A percentile compares a stretch with the other conserved stretches of the same genome.
Evolutionary conservation across 2,797 vertebrate genomes (phyloP).

Genomic region (Sebastes cheni): DNA sequence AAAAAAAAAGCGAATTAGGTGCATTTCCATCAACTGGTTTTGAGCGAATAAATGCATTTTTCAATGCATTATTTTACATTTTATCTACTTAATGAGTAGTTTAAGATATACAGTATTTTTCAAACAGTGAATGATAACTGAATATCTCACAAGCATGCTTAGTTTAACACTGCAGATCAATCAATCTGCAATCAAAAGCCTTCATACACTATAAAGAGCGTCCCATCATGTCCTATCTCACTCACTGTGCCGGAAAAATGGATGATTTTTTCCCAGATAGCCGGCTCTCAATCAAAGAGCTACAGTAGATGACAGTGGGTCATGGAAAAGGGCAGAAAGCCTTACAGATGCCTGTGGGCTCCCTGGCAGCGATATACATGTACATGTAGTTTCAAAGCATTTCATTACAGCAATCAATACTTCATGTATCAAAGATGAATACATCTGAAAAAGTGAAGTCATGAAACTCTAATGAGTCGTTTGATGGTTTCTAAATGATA

Average conservation of each 20-base stretch:
- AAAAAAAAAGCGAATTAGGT: too few relatives aligned
- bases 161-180: slow-evolving; percentile 10
- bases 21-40: too few relatives aligned
- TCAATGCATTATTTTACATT: background rate
- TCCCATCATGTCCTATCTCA: background rate
- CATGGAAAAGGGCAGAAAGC: background rate
- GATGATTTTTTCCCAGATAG: background rate
- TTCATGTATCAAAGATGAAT: slow-evolving; percentile 4
- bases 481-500: slow-evolving; percentile 48
- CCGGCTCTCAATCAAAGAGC: slow-evolving; percentile 5
- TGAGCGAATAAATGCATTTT: background rate
- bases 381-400: background rate
- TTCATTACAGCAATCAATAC: slow-evolving; percentile 18
- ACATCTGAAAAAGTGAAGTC: slow-evolving; percentile 5
- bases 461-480: slow-evolving; percentile 27
- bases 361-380: background rate
- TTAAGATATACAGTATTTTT: background rate
- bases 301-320: background rate
- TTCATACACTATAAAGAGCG: background rate
- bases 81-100: background rate
- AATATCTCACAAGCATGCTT: background rate
- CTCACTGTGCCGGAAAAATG: background rate
- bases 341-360: background rate
- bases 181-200: slow-evolving; percentile 28
- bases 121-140: background rate